A percentile compares a stretch with the other conserved stretches of the same genome.
phyloP scores from a whole-genome alignment of 2,797 vertebrate species.

The Tarsius wallacei region DNA sequence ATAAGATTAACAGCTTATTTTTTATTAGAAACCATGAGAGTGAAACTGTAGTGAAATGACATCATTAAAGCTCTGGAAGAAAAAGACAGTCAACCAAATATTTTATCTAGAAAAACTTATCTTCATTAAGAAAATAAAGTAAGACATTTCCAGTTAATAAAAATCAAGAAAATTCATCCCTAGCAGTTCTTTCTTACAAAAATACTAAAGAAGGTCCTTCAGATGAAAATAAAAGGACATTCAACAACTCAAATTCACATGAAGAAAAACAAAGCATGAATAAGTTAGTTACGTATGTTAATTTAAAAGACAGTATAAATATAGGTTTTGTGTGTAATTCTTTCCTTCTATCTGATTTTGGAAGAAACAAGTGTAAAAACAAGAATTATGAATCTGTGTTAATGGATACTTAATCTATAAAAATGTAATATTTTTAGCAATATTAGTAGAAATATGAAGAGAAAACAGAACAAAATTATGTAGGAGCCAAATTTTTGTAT shows the following conservation, averaged over 20 bases:
- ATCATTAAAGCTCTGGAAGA: neutral
- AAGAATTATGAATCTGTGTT: neutral
- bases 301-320: neutral
- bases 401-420: neutral
- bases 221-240: neutral
- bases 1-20: neutral
- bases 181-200: too few species aligned
- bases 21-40: neutral
- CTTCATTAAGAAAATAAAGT: neutral
- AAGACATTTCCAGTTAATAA: neutral
- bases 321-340: too few species aligned
- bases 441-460: neutral
- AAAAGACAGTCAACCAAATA: neutral
- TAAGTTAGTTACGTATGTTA: neutral
- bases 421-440: neutral
- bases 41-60: too few species aligned
- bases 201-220: neutral
- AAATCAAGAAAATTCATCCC: neutral
- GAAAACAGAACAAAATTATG: neutral
- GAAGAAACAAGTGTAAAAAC: neutral
- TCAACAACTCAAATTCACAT: neutral
- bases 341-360: neutral
- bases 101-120: neutral
- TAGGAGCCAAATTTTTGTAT: neutral
- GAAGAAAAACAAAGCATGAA: neutral